Evolutionary conservation across 2,888 invertebrate genomes (phyloP).

Genomic region (Phengaris arion): DNA sequence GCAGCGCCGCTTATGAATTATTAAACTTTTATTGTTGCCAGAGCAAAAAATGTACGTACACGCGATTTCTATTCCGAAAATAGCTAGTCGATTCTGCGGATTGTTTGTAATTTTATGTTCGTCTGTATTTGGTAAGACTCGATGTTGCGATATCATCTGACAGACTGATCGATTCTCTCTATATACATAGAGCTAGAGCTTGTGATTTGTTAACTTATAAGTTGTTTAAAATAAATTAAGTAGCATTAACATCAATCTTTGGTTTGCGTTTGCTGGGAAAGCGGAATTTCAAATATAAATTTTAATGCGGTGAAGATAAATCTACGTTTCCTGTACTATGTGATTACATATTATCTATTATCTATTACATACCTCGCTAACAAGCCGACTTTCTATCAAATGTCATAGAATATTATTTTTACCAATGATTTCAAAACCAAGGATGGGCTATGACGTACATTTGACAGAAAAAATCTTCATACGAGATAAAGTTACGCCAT

Average conservation of each 20-base stretch:
- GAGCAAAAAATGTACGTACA: slow-evolving; percentile 62
- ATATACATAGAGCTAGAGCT: slow-evolving; percentile 3
- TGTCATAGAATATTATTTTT: too few relatives aligned
- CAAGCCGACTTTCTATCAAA: neutral
- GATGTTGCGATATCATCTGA: slow-evolving; percentile 37
- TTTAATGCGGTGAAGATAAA: neutral
- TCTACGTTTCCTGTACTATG: neutral
- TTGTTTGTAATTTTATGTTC: slow-evolving; percentile 65
- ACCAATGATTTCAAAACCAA: too few relatives aligned
- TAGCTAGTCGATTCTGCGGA: slow-evolving; percentile 55
- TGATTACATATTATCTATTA: neutral
- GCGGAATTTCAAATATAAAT: slow-evolving; percentile 10
- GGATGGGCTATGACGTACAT: too few relatives aligned
- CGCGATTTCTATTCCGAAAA: slow-evolving; percentile 70
- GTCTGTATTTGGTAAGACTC: slow-evolving; percentile 64
- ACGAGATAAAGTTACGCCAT: too few relatives aligned
- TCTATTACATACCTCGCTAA: neutral
- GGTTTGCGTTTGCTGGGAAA: slow-evolving; percentile 6
- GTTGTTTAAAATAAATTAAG: slow-evolving; percentile 24
- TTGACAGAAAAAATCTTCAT: too few relatives aligned
- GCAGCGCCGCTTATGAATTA: slow-evolving; percentile 69
- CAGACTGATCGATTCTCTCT: slow-evolving; percentile 40
- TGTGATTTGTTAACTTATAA: slow-evolving; percentile 25
- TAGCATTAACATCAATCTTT: slow-evolving; percentile 4
- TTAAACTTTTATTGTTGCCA: slow-evolving; percentile 73